phyloP scores from a whole-genome alignment of 1,140 invertebrate species.

The Pseudobourletiella spinata region DNA sequence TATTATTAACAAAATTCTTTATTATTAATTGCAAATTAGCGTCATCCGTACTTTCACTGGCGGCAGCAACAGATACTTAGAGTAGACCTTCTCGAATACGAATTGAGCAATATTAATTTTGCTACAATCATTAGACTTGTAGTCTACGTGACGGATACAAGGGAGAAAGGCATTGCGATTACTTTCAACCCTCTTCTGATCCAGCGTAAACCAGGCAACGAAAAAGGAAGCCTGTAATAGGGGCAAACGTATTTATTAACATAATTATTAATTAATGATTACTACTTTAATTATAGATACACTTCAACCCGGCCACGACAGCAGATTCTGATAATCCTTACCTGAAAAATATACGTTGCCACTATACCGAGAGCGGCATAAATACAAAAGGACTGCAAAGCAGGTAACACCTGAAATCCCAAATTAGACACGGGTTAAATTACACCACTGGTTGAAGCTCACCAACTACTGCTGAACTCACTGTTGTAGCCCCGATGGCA shows the following conservation, averaged over 20 bases:
- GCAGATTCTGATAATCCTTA: slow-evolving; percentile 36
- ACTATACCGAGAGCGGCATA: slow-evolving; percentile 62
- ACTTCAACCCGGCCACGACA: too few species aligned
- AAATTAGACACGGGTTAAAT: not conserved
- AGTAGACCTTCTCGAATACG: slow-evolving; percentile 49
- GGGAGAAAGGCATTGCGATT: slow-evolving; percentile 57
- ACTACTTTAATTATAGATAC: too few species aligned
- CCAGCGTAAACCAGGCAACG: slow-evolving; percentile 62
- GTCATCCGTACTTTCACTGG: slow-evolving; percentile 47
- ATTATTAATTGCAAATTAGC: not conserved
- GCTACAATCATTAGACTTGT: slow-evolving; percentile 41
- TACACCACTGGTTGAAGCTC: not conserved
- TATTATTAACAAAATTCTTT: not conserved
- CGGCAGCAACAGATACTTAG: slow-evolving; percentile 50
- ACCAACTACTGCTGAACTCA: slow-evolving; percentile 11
- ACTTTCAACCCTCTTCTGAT: slow-evolving; percentile 52
- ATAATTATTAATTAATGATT: too few species aligned
- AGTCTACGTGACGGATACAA: slow-evolving; percentile 52
- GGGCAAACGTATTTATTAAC: too few species aligned
- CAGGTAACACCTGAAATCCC: slow-evolving; percentile 54
- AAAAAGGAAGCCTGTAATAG: slow-evolving; percentile 55
- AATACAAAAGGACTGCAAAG: slow-evolving; percentile 62
- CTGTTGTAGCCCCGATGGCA: slow-evolving; percentile 31
- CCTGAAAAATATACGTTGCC: slow-evolving; percentile 58
- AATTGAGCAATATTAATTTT: slow-evolving; percentile 43